Percentiles rank a stretch among this genome's conserved stretches.
Evolutionary conservation across 1,140 invertebrate species (phyloP).

Genomic region (Papilio polytes): DNA sequence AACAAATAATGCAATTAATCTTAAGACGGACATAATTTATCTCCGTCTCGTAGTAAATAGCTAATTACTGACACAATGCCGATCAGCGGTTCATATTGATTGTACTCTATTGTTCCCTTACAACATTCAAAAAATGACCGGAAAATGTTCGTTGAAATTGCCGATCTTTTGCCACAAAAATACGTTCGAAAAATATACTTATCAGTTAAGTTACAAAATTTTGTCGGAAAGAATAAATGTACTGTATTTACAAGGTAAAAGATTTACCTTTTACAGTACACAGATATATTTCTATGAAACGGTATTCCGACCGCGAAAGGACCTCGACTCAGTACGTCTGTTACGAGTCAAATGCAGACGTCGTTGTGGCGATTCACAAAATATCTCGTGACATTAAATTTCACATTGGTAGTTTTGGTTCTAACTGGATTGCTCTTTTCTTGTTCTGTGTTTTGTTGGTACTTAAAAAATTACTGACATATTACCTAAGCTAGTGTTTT

Average conservation of each 20-base stretch:
- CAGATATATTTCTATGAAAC: neutral
- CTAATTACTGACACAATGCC: constrained; percentile 25
- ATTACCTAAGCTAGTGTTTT: too few species aligned
- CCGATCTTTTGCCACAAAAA: neutral
- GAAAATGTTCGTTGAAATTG: neutral
- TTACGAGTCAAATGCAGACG: constrained; percentile 12
- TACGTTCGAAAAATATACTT: neutral
- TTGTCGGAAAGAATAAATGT: neutral
- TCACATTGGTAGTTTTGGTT: neutral
- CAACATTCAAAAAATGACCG: neutral
- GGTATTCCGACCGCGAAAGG: constrained; percentile 9
- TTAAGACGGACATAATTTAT: constrained; percentile 12
- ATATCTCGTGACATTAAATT: constrained; percentile 9
- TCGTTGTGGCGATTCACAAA: constrained; percentile 7
- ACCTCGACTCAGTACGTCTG: neutral
- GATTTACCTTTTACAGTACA: neutral
- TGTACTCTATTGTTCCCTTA: constrained; percentile 1
- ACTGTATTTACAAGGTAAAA: neutral
- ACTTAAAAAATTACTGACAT: too few species aligned
- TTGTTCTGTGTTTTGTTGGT: neutral
- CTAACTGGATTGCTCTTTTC: neutral
- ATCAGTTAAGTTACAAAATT: neutral
- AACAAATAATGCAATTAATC: constrained; percentile 27
- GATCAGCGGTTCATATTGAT: constrained; percentile 22
- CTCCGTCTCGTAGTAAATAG: constrained; percentile 25